A percentile compares a stretch with the other conserved stretches of the same genome.
Evolutionary conservation across 2,888 invertebrate species (phyloP).

Genomic region (Tenthredo mesomela): DNA sequence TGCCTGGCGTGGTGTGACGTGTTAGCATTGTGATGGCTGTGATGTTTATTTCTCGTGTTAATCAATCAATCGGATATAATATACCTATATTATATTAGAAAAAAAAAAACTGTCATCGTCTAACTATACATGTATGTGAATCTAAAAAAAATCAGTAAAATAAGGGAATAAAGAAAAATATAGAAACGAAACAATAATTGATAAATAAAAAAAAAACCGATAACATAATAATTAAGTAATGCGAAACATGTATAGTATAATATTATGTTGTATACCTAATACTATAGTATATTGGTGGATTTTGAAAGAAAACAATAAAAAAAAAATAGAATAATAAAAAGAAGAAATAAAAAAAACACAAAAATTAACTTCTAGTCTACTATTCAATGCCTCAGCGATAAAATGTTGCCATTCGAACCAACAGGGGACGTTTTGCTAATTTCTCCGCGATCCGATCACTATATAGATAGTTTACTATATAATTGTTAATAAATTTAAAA

Average conservation of each 20-base stretch:
- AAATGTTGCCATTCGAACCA: neutral
- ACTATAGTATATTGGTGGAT: neutral
- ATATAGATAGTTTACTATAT: neutral
- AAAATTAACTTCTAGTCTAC: neutral
- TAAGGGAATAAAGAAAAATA: neutral
- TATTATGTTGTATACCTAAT: too few relatives aligned
- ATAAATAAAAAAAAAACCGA: neutral
- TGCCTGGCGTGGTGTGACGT: conserved; percentile 54
- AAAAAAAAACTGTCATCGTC: neutral
- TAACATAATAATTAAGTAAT: too few relatives aligned
- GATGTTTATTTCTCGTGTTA: neutral
- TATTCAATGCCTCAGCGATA: neutral
- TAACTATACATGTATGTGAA: neutral
- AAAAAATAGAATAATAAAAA: neutral
- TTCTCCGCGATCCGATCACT: neutral
- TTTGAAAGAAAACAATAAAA: neutral
- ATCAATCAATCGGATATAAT: neutral
- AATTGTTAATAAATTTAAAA: neutral
- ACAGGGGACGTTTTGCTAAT: neutral
- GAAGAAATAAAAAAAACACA: neutral
- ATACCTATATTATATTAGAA: too few relatives aligned
- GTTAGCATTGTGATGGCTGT: conserved; percentile 57
- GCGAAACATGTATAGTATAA: too few relatives aligned
- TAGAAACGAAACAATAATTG: neutral
- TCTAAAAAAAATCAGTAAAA: neutral